These are phyloP conservation scores for Pyrochroa serraticornis DNA, from an alignment of 2,888 invertebrate genomes.

Conservation along the genomic window DNA sequence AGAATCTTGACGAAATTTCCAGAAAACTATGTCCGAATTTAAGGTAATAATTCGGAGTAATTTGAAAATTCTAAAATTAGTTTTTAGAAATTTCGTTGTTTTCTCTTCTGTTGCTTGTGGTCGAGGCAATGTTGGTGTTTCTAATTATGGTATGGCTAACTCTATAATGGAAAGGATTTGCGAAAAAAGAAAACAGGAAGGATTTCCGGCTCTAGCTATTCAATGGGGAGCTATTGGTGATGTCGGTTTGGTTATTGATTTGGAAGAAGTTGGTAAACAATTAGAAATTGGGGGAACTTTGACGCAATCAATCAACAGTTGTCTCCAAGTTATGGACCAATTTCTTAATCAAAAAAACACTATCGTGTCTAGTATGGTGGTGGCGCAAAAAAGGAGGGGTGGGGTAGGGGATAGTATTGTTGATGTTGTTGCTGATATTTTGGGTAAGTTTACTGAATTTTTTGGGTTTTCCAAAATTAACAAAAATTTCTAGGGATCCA, in stretches of 20 bases:
- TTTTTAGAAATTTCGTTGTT: slow-evolving; percentile 76
- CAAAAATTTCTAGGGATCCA: slow-evolving; percentile 12
- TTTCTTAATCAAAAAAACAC: slow-evolving; percentile 67
- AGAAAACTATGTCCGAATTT: slow-evolving; percentile 64
- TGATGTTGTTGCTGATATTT: slow-evolving; percentile 67
- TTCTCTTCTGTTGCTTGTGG: slow-evolving; percentile 92
- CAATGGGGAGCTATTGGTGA: slow-evolving; percentile 96
- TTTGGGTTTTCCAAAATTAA: no score
- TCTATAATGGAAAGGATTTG: slow-evolving; percentile 87
- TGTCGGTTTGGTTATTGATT: slow-evolving; percentile 69
- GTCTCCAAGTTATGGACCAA: slow-evolving; percentile 66
- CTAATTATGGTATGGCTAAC: slow-evolving; percentile 88
- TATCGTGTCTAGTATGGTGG: slow-evolving; percentile 79
- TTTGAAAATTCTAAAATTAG: background rate
- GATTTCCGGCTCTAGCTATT: slow-evolving; percentile 80
- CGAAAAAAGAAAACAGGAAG: slow-evolving; percentile 71
- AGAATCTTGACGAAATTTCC: slow-evolving; percentile 72
- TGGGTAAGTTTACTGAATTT: no score
- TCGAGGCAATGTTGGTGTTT: slow-evolving; percentile 91
- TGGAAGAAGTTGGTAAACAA: slow-evolving; percentile 53
- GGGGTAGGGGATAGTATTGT: slow-evolving; percentile 68
- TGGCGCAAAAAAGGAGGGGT: slow-evolving; percentile 69
- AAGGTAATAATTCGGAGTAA: slow-evolving; percentile 35
- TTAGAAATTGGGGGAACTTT: slow-evolving; percentile 64
- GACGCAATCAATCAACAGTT: slow-evolving; percentile 69